Conservation (phyloP, 1,140 invertebrate genomes). For the Drosophila parabipectinata region DNA sequence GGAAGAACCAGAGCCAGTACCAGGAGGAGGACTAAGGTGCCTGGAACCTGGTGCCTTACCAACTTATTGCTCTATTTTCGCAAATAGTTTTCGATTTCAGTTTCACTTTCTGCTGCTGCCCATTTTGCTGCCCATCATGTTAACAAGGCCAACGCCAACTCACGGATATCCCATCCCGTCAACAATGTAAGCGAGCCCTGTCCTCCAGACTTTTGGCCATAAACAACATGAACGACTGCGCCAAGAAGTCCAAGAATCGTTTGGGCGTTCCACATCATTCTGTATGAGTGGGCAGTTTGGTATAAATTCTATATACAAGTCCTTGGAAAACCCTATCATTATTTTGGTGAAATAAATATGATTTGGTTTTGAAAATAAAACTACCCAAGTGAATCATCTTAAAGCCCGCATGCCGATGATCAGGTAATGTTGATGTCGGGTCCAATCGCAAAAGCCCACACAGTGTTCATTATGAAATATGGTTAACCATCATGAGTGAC, state of each 20-base stretch:
- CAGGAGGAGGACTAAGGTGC: no score
- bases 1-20: neutral
- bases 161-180: conserved; percentile 37
- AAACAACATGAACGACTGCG: conserved; percentile 71
- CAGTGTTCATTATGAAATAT: conserved; percentile 44
- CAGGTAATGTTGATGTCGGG: conserved; percentile 35
- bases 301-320: conserved; percentile 31
- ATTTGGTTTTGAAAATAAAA: conserved; percentile 10
- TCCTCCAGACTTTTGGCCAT: conserved; percentile 23
- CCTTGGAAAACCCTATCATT: conserved; percentile 43
- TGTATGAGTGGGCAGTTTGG: neutral
- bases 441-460: conserved; percentile 32
- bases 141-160: conserved; percentile 65
- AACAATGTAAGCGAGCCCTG: conserved; percentile 65
- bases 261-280: conserved; percentile 11
- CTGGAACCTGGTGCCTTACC: conserved; percentile 49
- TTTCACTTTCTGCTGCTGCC: conserved; percentile 71
- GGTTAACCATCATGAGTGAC: conserved; percentile 48
- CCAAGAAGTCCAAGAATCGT: conserved; percentile 22
- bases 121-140: conserved; percentile 64
- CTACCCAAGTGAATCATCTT: conserved; percentile 34
- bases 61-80: conserved; percentile 81
- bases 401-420: conserved; percentile 39
- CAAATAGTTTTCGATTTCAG: conserved; percentile 75
- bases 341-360: conserved; percentile 50